Percentiles rank a stretch among this genome's conserved stretches.
These are phyloP conservation scores for Rapana venosa DNA, from an alignment of 2,888 invertebrate genomes.

Conservation along the genomic window DNA sequence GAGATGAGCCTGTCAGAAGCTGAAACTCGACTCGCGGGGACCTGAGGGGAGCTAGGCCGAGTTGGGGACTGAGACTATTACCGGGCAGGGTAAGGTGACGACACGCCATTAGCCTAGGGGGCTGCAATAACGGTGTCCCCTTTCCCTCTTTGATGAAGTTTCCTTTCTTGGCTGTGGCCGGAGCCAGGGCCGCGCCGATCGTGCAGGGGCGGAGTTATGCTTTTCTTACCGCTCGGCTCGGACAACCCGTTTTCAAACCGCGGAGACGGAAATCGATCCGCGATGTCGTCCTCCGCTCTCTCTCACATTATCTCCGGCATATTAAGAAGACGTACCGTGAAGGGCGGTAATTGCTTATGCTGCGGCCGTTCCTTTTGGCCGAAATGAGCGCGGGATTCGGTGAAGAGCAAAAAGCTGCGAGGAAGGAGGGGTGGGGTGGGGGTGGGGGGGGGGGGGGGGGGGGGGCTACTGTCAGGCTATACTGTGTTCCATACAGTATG, in stretches of 20 bases:
- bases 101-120: conserved; percentile 24
- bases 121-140: conserved; percentile 9
- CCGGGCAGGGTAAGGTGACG: conserved; percentile 24
- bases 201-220: neutral
- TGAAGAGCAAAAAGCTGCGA: neutral
- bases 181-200: neutral
- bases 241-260: neutral
- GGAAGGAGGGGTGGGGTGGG: neutral
- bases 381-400: neutral
- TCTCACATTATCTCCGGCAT: neutral
- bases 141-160: conserved; percentile 34
- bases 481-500: too few relatives aligned
- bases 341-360: conserved; percentile 1
- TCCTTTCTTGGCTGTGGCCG: neutral
- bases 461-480: too few relatives aligned
- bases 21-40: too few relatives aligned
- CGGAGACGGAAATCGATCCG: neutral
- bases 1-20: too few relatives aligned
- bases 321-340: neutral
- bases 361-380: neutral
- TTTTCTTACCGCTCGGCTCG: neutral
- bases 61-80: conserved; percentile 25
- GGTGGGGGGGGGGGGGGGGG: neutral
- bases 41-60: neutral
- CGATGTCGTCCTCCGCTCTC: neutral